Base-by-base conservation (phyloP, 1,140 invertebrate genomes). In the Dryas iulia region DNA sequence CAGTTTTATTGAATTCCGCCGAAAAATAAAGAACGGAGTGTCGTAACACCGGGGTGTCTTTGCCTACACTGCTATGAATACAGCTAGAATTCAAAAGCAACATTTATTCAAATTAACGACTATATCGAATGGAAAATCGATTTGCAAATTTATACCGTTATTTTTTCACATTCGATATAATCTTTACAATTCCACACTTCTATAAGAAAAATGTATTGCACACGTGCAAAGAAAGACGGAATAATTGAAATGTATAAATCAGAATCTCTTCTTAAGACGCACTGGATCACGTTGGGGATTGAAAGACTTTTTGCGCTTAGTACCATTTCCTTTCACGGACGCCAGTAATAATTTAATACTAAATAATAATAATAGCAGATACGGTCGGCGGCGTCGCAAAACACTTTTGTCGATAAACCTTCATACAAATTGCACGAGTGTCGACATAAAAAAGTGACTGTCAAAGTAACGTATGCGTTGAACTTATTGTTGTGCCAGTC, bases 251-350 rank as follows among this genome's bases (percentile, higher is more conserved):
- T 70, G 57, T 47, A 71, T 69, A 71, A 73, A 78, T 71, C 71
- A 66, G 62, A 69, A 57, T 71, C 72, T 59, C 59, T 66, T 69
- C 60, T 54, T 14, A 39, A 65, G 57, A 47, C 33, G 59, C 59
- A 69, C 69, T 71, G 61, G 66, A 62, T 69, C 54, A 58, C 66
- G 66, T 63, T 31, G 53, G 71, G 60, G 71, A 72, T 26, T 63
- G 70, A 71, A 77, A 71, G 56, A 76, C 61, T 78, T 78, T 78
- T 78, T 78, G 76, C 69, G 59, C 62, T 28, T 18, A 47, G 73
- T 57, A 66, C 65, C 71, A 71, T 71, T 73, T 71, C 73, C 69
- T 73, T 70, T 72, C 59, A 58, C 59, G 59, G 66, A 39, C 39
- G 69, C 59, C 35, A 59, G 56, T 66, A 78, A 78, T 76, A 78